Evolutionary conservation across 2,888 invertebrate genomes (phyloP).

Genomic region (Orthosia gracilis): DNA sequence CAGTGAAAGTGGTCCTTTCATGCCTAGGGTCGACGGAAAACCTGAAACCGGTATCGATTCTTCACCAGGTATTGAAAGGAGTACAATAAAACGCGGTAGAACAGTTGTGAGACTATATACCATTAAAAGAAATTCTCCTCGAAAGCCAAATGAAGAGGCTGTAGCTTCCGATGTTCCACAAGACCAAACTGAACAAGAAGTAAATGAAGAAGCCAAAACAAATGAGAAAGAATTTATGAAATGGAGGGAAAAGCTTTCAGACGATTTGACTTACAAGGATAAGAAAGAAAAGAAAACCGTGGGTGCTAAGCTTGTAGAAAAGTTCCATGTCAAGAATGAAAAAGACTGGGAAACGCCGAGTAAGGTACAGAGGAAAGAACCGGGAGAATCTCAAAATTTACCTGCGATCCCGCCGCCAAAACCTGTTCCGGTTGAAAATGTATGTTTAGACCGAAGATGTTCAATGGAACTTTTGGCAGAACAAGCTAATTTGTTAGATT

Average conservation of each 20-base stretch:
- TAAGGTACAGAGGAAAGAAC: constrained; percentile 50
- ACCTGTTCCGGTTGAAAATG: constrained; percentile 64
- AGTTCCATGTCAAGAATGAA: constrained; percentile 93
- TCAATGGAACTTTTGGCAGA: constrained; percentile 91
- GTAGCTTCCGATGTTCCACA: constrained; percentile 61
- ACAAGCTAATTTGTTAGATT: constrained; percentile 90
- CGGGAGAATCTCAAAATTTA: constrained; percentile 51
- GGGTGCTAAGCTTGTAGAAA: constrained; percentile 94
- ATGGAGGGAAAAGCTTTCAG: constrained; percentile 93
- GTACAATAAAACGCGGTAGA: constrained; percentile 93
- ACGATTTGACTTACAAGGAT: constrained; percentile 89
- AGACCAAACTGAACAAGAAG: constrained; percentile 42
- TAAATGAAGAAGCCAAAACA: constrained; percentile 44
- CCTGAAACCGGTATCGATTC: constrained; percentile 86
- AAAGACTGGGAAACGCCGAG: constrained; percentile 66
- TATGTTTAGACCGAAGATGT: constrained; percentile 87
- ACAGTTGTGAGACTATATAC: constrained; percentile 95
- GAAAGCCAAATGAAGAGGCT: constrained; percentile 75
- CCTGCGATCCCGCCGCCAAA: constrained; percentile 57
- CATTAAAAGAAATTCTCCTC: constrained; percentile 89
- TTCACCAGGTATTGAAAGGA: constrained; percentile 84
- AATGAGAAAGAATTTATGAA: constrained; percentile 67
- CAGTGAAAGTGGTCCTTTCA: constrained; percentile 83
- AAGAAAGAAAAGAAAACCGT: constrained; percentile 92
- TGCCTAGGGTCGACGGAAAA: constrained; percentile 87